Evolutionary conservation across 2,888 invertebrate genomes (phyloP), one percentile per base, ranked within the genome.

Genomic region (Tachina grossa): DNA sequence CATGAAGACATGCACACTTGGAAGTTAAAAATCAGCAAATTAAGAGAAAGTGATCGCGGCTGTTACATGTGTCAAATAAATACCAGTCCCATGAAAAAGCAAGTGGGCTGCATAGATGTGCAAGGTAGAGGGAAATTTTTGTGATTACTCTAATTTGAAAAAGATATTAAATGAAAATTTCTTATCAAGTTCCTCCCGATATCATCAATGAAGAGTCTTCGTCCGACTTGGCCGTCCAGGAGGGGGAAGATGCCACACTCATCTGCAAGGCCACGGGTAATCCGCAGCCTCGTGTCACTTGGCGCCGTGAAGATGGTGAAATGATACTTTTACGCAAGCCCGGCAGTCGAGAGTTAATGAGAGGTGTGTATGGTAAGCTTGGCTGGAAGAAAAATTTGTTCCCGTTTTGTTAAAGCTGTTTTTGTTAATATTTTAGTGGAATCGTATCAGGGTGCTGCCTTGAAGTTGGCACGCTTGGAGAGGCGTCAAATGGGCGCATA

Each of bases 1-100:
- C 95, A 97, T 91, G 97, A 97, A 92, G 95, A 96, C 77, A 95
- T 96, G 84, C 94, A 95, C 89, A 97, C 97, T 86, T 97, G 97
- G 97, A 96, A 96, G 92, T 93, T 97, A 83, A 95, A 96, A 92
- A 97, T 97, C 90, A 94, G 96, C 83, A 97, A 97, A 85, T 94
- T 97, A 74, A 95, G 96, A 87, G 97, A 97, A 89, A 94, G 95
- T 59, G 97, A 97, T 92, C 94, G 96, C 63, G 97, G 97, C 84
- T 97, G 97, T 92, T 97, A 97, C 93, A 97, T 97, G 96, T 97
- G 97, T 91, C 97, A 97, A 94, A 97, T 97, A 90, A 97, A 97
- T 93, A 97, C 97, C 1, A 96, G 95, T 85, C 95, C 95, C 76
- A 97, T 97, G 96, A 97, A 96, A 93, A 97, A 96, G 91, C 96